Base-by-base conservation (phyloP, 1,140 invertebrate species). In the Tetramorium alpestre region DNA sequence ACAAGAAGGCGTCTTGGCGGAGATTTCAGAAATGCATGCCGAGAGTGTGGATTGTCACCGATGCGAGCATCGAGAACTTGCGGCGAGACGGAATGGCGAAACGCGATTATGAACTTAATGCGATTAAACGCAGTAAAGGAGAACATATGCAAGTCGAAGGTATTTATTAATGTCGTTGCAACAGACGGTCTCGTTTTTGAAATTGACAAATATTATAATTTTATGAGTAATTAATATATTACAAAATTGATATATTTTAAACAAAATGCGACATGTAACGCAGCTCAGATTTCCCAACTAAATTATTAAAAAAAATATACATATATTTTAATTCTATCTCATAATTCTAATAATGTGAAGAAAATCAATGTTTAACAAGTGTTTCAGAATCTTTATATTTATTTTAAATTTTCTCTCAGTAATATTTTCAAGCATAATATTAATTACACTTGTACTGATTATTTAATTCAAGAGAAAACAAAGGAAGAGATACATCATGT, bases 91-190 rank as follows among this genome's bases (percentile, higher is more conserved):
- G 54, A 58, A 73, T 60, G 56, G 33, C 13, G 69, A 84, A 73
- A 84, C 25, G 80, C 56, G 54, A 84, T 84, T 75, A 84, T 84
- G 54, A 73, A 60, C 16, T 5, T 60, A 47, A 73, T 73, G n/a
- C 33, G 28, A 56, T 69, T 54, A 70, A 58, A 58, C 18, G 25
- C 22, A 4, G 18, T 33, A 38, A 25, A 41, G 65, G 67, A 72
- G 65, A 81, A 22, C 16, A 13, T 25, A n/a, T 33, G 28, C n/a
- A 11, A 41, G 33, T 13, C 38, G 38, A n/a, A 58, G 16, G 22
- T 41, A 73, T 60, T 82, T 47, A 33, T 72, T 28, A 82, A 44
- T 4, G 51, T 18, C 16, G 16, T 54, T 18, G 25, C 25, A 18
- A 16, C 3, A 38, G n/a, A 80, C 33, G 4, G 11, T 33, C 7